These are phyloP conservation scores for Heliconius hortense DNA, from an alignment of 2,888 invertebrate genomes.

Conservation along the genomic window DNA sequence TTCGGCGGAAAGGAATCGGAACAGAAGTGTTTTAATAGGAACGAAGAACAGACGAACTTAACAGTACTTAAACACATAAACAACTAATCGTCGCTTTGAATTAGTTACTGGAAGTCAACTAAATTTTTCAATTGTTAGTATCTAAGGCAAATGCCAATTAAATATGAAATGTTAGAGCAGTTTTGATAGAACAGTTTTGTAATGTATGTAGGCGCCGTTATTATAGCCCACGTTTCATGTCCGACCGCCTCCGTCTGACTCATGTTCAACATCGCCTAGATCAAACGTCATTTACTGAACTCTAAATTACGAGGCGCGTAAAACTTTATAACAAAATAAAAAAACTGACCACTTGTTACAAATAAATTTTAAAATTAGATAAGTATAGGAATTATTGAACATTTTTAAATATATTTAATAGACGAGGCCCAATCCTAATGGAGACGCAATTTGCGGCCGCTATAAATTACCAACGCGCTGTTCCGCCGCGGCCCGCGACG, in stretches of 20 bases:
- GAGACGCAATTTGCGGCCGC: conserved; percentile 34
- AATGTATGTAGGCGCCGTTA: too few species aligned
- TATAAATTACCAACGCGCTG: conserved; percentile 46
- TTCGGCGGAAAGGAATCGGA: too few species aligned
- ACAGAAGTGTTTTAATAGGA: too few species aligned
- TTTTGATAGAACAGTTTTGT: too few species aligned
- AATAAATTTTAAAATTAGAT: conserved; percentile 5
- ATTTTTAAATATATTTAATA: not conserved
- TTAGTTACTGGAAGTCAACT: too few species aligned
- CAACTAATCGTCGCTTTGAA: too few species aligned
- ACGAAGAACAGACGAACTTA: too few species aligned
- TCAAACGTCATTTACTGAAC: not conserved
- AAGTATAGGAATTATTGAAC: conserved; percentile 15
- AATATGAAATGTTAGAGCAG: not conserved
- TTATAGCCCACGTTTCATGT: too few species aligned
- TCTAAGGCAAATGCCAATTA: not conserved
- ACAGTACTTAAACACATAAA: too few species aligned
- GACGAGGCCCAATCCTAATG: conserved; percentile 19
- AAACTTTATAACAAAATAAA: not conserved
- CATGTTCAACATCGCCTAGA: too few species aligned
- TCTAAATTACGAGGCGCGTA: conserved; percentile 1
- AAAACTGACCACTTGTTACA: not conserved
- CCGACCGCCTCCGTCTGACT: too few species aligned
- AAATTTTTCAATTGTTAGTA: too few species aligned
- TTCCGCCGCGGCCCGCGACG: conserved; percentile 41